A percentile compares a stretch with the other conserved stretches of the same genome.
Evolutionary conservation across 1,140 invertebrate genomes (phyloP).

Genomic region (Drosophila yakuba): DNA sequence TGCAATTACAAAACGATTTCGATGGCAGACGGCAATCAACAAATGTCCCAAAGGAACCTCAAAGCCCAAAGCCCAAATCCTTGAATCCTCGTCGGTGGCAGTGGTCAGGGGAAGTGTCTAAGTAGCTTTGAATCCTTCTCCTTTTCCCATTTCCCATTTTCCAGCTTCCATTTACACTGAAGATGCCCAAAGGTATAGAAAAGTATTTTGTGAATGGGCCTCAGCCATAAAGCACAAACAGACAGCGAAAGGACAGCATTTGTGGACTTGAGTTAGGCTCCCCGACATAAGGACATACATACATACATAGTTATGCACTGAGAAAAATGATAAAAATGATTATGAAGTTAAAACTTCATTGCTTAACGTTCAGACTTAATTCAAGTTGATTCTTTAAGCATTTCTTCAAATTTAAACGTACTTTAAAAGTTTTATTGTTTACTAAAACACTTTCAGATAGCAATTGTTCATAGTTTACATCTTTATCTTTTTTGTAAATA

Average conservation of each 20-base stretch:
- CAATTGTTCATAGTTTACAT: no score
- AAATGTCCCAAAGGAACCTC: conserved; percentile 36
- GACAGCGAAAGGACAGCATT: conserved; percentile 18
- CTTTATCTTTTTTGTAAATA: no score
- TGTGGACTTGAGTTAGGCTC: conserved; percentile 16
- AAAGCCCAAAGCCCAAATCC: not conserved
- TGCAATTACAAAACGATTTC: conserved; percentile 51
- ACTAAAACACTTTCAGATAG: not conserved
- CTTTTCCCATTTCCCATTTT: not conserved
- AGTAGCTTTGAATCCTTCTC: conserved; percentile 16
- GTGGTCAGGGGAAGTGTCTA: conserved; percentile 15
- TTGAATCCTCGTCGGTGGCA: not conserved
- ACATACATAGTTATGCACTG: conserved; percentile 5
- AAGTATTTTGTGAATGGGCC: conserved; percentile 35
- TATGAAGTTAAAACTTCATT: not conserved
- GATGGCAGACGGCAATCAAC: conserved; percentile 44
- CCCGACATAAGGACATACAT: not conserved
- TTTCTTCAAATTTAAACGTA: not conserved
- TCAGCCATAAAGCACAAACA: conserved; percentile 23
- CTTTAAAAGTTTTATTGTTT: not conserved
- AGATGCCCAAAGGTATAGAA: conserved; percentile 41
- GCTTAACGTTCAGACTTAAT: no score
- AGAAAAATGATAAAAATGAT: not conserved
- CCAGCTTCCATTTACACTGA: conserved; percentile 31
- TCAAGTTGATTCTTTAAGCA: not conserved